Evolutionary conservation across 2,888 invertebrate species (phyloP).

Genomic region (Drosophila antonietae): DNA sequence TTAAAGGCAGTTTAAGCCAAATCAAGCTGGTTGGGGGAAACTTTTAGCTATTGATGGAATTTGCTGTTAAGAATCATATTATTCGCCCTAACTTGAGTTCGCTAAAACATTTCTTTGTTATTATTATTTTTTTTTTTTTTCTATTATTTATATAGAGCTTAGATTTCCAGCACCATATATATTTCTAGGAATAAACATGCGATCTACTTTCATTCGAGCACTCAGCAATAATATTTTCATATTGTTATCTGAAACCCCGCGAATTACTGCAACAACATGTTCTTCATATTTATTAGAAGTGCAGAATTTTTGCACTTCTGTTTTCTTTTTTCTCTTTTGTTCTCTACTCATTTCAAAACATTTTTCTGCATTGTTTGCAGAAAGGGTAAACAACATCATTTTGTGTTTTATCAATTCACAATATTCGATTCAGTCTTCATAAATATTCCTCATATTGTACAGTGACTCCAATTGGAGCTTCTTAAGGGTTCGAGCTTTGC

Average conservation of each 20-base stretch:
- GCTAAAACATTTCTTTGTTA: not conserved
- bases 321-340: not conserved
- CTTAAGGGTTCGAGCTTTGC: too few relatives aligned
- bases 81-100: not conserved
- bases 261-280: not conserved
- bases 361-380: not conserved
- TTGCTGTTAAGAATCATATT: not conserved
- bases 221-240: constrained; percentile 10
- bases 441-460: too few relatives aligned
- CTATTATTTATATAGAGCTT: not conserved
- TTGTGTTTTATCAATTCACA: too few relatives aligned
- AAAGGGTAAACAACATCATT: not conserved
- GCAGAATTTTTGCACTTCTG: not conserved
- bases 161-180: not conserved
- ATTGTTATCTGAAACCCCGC: not conserved
- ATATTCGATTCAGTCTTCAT: not conserved
- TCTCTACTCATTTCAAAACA: not conserved
- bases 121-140: too few relatives aligned
- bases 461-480: too few relatives aligned
- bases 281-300: not conserved
- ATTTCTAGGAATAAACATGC: not conserved
- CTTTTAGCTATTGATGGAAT: not conserved
- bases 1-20: not conserved
- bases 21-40: not conserved
- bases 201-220: constrained; percentile 1